A percentile compares a stretch with the other conserved stretches of the same genome.
phyloP scores from a whole-genome alignment of 2,113 vertebrate genomes.

The Gopherus evgoodei region DNA sequence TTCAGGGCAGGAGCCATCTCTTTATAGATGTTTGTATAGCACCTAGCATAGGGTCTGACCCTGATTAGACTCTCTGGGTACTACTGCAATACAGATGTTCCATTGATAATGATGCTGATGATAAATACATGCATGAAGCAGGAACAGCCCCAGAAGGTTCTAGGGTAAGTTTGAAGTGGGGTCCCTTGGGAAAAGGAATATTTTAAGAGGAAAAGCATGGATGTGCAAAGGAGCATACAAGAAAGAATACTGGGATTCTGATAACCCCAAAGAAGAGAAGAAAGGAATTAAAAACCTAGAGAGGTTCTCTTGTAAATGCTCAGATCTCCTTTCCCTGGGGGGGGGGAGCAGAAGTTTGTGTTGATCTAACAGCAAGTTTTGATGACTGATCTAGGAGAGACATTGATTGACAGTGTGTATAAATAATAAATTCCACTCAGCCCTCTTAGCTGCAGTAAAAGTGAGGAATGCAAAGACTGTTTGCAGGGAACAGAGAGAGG shows the following conservation, averaged over 20 bases:
- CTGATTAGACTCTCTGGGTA: neutral
- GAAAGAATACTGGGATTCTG: neutral
- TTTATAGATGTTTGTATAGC: neutral
- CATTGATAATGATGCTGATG: neutral
- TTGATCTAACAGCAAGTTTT: neutral
- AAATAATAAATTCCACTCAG: neutral
- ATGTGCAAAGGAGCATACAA: neutral
- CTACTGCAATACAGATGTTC: neutral
- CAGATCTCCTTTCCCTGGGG: neutral
- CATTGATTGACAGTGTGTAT: neutral
- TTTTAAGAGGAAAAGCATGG: neutral
- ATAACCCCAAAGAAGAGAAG: neutral
- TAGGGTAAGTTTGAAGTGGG: neutral
- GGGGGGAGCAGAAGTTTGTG: neutral
- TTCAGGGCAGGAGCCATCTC: neutral
- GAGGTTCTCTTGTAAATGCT: neutral
- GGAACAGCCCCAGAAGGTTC: neutral
- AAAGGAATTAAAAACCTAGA: neutral
- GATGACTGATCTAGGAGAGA: neutral
- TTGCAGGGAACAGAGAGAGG: conserved; percentile 31
- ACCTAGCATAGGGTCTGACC: neutral
- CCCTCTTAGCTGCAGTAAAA: neutral
- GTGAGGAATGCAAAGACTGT: neutral
- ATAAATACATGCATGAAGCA: neutral
- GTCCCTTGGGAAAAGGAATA: neutral